Conservation (phyloP, 2,888 invertebrate species). For the Bellardia bayeri region DNA sequence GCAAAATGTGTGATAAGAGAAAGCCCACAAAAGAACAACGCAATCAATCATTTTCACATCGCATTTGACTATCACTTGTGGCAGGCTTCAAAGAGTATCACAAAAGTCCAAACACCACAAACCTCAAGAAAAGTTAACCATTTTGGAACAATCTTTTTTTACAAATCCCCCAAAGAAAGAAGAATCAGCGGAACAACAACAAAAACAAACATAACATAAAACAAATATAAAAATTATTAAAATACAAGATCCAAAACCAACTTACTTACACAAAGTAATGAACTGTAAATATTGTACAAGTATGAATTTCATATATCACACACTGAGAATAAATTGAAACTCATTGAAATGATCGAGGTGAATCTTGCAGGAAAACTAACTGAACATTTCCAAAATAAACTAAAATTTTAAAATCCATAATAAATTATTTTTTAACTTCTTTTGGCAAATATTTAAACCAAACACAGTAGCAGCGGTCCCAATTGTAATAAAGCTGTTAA, state of each 20-base stretch:
- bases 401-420: too few species aligned
- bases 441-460: too few species aligned
- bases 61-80: not conserved
- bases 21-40: not conserved
- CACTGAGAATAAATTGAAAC: constrained; percentile 35
- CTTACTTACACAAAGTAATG: constrained; percentile 17
- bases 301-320: not conserved
- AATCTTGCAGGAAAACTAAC: too few species aligned
- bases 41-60: not conserved
- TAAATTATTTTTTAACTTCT: too few species aligned
- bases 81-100: not conserved
- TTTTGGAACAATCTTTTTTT: not conserved
- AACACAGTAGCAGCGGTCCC: too few species aligned
- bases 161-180: constrained; percentile 11
- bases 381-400: too few species aligned
- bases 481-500: too few species aligned
- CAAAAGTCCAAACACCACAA: not conserved
- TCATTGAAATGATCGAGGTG: not conserved
- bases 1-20: constrained; percentile 42
- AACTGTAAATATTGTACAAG: constrained; percentile 17
- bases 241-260: constrained; percentile 28
- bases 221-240: constrained; percentile 15
- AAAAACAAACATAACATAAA: constrained; percentile 3
- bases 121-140: not conserved
- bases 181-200: constrained; percentile 5